Evolutionary conservation across 2,888 invertebrate genomes (phyloP), one percentile per base, ranked within the genome.

Genomic region (Hyposoter dolosus): DNA sequence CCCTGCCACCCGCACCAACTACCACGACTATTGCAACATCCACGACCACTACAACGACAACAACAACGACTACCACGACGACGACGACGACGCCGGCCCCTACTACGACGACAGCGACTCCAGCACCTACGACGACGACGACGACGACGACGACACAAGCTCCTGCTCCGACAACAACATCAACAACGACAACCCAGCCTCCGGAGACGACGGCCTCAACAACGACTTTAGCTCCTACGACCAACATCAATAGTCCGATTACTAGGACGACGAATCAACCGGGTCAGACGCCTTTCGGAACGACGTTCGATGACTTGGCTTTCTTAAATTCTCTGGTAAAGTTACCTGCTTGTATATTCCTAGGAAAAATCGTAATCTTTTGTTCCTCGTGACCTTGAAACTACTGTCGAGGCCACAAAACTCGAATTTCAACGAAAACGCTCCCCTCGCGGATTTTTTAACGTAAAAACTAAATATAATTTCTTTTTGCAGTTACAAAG

Each of bases 321-420:
- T 96, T 96, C 91, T 92, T 96, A 32, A 95, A 96, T 90, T 95
- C 96, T 88, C 94, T 96, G 95, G 96, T 96, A 87, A 87, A 63
- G 72, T 32, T 23, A 69, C 12, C 15, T 53, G 9, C 19, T 19
- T 19, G 19, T 2, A 53, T 7, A 53, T 53, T 9, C 19, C 9
- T 19, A 2, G 9, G 10, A 23, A 10, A 60, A 15, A 60, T 1
- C 12, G 6, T 4, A 5, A 15, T 60, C 47, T 50, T 17, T 50
- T 6, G 47, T 28, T 28, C 15, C 28, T 15, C 1, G 1, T 6
- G 15, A 5, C 15, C 4, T 28, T 15, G 9, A 23, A 23, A 23
- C 1, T 56, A 12, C 23, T 56, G 1, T 23, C 7, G 28, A 15
- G 47, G 47, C 3, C 15, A 15, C 1, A 15, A 28, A 60, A 5